A percentile compares a stretch with the other conserved stretches of the same genome.
phyloP scores from a whole-genome alignment of 30 jellyfish, hydroid and myxozoan species.

The Turritopsis dohrnii region DNA sequence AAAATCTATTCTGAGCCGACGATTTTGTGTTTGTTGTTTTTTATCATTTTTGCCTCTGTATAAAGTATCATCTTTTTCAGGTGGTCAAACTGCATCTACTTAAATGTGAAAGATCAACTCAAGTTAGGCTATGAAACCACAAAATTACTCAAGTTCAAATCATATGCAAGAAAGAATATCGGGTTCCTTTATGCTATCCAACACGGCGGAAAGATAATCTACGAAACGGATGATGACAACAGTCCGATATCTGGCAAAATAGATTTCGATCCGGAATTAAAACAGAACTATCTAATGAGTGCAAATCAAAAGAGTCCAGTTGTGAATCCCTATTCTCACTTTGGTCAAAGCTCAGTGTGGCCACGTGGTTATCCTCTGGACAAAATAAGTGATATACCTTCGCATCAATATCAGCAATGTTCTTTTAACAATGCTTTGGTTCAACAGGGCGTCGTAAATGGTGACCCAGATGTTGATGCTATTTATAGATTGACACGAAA shows the following conservation, averaged over 20 bases:
- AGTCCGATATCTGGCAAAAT: conserved; percentile 76
- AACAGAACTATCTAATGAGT: conserved; percentile 35
- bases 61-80: no score
- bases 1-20: no score
- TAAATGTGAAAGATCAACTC: conserved; percentile 61
- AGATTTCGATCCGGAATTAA: conserved; percentile 46
- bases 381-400: conserved; percentile 53
- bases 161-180: conserved; percentile 61
- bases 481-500: conserved; percentile 75
- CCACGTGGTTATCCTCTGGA: conserved; percentile 87
- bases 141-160: conserved; percentile 37
- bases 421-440: conserved; percentile 45
- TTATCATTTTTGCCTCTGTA: no score
- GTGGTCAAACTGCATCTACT: conserved; percentile 43
- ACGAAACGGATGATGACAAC: conserved; percentile 83
- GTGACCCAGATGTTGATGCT: conserved; percentile 93
- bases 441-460: conserved; percentile 95
- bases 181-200: conserved; percentile 85
- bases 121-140: conserved; percentile 30
- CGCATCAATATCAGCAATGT: conserved; percentile 49
- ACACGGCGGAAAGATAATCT: conserved; percentile 83
- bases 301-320: conserved; percentile 31
- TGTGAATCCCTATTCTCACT: conserved; percentile 67
- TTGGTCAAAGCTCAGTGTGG: conserved; percentile 91
- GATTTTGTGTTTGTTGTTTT: neutral